Evolutionary conservation across 1,140 invertebrate genomes (phyloP).

Genomic region (Linepithema humile): DNA sequence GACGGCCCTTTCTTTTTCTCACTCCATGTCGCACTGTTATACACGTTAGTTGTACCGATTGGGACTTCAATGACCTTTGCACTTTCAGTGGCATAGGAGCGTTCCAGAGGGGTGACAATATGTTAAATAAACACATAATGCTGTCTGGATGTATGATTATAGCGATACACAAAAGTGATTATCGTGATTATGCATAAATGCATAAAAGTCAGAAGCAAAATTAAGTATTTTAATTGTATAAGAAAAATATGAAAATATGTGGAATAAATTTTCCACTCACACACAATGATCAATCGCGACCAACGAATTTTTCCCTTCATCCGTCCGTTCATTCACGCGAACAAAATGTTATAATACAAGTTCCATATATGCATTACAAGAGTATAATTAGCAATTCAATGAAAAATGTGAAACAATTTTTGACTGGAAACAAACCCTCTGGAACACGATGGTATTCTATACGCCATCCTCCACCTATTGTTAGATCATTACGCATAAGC

Average conservation of each 20-base stretch:
- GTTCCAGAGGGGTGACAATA: slow-evolving; percentile 53
- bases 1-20: slow-evolving; percentile 55
- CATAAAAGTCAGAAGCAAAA: not conserved
- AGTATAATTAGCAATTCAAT: not conserved
- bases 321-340: no score
- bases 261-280: not conserved
- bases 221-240: not conserved
- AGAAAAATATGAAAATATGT: not conserved
- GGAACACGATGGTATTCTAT: slow-evolving; percentile 58
- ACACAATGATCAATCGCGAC: not conserved
- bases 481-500: slow-evolving; percentile 76
- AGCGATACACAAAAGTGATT: not conserved
- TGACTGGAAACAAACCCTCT: slow-evolving; percentile 41
- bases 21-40: slow-evolving; percentile 51
- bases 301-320: not conserved
- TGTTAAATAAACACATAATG: not conserved
- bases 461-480: slow-evolving; percentile 74
- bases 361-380: not conserved
- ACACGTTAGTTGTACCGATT: slow-evolving; percentile 46
- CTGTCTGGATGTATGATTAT: not conserved
- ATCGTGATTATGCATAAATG: not conserved
- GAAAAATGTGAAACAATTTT: not conserved
- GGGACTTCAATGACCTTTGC: slow-evolving; percentile 46
- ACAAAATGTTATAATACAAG: no score
- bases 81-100: slow-evolving; percentile 65